These are phyloP conservation scores for Cyphomyrus plagiostoma DNA, from an alignment of 2,113 vertebrate species.

Conservation along the genomic window DNA sequence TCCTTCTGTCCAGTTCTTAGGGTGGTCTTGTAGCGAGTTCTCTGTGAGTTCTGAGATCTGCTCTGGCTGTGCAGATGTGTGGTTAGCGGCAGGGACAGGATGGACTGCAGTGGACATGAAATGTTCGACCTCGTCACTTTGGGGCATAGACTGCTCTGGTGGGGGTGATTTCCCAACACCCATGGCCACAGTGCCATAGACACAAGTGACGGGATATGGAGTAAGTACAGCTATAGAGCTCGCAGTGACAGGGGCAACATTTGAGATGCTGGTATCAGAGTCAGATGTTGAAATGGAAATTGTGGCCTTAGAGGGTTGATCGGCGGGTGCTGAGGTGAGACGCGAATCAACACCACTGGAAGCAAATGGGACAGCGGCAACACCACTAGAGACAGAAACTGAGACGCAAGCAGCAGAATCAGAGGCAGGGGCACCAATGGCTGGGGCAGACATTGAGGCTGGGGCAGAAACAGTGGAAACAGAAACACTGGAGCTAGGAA, in stretches of 20 bases:
- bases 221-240: slow-evolving; percentile 25
- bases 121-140: slow-evolving; percentile 28
- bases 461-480: slow-evolving; percentile 46
- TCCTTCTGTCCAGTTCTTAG: not conserved
- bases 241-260: slow-evolving; percentile 23
- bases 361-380: slow-evolving; percentile 30
- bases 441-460: slow-evolving; percentile 39
- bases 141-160: slow-evolving; percentile 30
- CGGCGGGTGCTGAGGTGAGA: slow-evolving; percentile 14
- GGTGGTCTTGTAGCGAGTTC: not conserved
- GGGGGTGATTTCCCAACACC: slow-evolving; percentile 34
- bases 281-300: slow-evolving; percentile 25
- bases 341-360: slow-evolving; percentile 24
- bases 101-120: slow-evolving; percentile 30
- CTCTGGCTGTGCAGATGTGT: slow-evolving; percentile 28
- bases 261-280: slow-evolving; percentile 18
- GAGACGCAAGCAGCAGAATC: slow-evolving; percentile 35
- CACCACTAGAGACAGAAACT: slow-evolving; percentile 24
- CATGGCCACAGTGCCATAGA: slow-evolving; percentile 33
- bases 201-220: slow-evolving; percentile 34
- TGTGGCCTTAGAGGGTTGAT: slow-evolving; percentile 29
- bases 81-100: slow-evolving; percentile 24
- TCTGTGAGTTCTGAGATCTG: slow-evolving; percentile 4
- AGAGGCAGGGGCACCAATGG: slow-evolving; percentile 27
- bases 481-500: slow-evolving; percentile 37